These are phyloP conservation scores for Chalcis sispes DNA, from an alignment of 2,888 invertebrate genomes.

Conservation along the genomic window DNA sequence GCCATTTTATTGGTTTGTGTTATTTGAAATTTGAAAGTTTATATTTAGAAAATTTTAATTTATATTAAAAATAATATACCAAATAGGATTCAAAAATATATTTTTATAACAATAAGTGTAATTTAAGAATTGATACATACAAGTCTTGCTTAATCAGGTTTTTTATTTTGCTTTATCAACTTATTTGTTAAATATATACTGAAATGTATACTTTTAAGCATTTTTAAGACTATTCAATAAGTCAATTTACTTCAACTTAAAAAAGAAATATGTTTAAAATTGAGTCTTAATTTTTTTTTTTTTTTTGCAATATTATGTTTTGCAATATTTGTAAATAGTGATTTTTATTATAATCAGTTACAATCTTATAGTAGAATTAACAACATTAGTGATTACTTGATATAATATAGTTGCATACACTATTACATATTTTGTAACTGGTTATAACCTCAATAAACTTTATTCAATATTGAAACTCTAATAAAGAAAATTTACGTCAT, in stretches of 20 bases:
- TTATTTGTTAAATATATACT: slow-evolving; percentile 24
- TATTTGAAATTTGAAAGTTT: slow-evolving; percentile 16
- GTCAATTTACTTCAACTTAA: not conserved
- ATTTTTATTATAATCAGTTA: slow-evolving; percentile 27
- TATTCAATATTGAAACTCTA: no score
- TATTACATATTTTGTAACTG: slow-evolving; percentile 2
- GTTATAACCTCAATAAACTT: slow-evolving; percentile 4
- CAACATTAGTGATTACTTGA: no score
- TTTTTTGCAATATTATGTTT: slow-evolving; percentile 6
- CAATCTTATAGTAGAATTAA: not conserved
- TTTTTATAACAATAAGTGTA: slow-evolving; percentile 42
- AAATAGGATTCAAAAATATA: slow-evolving; percentile 32
- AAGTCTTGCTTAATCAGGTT: slow-evolving; percentile 14
- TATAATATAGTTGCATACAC: not conserved
- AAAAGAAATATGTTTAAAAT: not conserved
- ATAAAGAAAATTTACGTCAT: no score
- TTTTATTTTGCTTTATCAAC: no score
- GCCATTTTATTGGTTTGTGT: not conserved
- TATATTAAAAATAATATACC: slow-evolving; percentile 7
- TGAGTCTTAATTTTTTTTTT: not conserved
- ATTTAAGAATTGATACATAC: not conserved
- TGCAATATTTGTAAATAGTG: slow-evolving; percentile 17
- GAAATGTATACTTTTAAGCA: no score
- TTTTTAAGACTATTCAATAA: no score
- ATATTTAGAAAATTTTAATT: slow-evolving; percentile 25